Percentiles rank a stretch among this genome's conserved stretches.
Conservation (phyloP, 1,140 invertebrate species). For the Cherax destructor region DNA sequence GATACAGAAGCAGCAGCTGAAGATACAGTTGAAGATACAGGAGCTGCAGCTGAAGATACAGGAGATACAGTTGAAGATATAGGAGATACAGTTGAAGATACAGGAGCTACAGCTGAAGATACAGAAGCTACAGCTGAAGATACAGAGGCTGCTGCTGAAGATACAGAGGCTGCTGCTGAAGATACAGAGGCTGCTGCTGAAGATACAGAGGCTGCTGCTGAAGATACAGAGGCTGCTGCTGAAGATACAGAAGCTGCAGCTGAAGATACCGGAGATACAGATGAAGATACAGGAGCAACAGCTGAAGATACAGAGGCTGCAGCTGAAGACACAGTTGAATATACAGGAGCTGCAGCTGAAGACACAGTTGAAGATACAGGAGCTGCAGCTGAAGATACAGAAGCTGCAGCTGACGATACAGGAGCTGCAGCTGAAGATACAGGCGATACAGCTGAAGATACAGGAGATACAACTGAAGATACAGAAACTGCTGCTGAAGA, state of each 20-base stretch:
- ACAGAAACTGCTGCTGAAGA: background rate
- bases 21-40: no score
- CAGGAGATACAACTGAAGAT: slow-evolving; percentile 1
- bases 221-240: background rate
- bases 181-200: background rate
- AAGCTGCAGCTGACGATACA: background rate
- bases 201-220: background rate
- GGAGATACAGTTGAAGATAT: no score
- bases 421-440: slow-evolving; percentile 6
- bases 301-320: no score
- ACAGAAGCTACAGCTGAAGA: background rate
- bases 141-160: background rate
- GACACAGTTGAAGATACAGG: no score
- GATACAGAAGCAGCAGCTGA: no score
- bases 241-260: background rate
- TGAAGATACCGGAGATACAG: background rate
- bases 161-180: no score
- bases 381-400: background rate
- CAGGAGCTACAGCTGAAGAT: no score
- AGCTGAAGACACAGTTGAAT: no score
- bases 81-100: no score
- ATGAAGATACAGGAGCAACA: no score
- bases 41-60: no score
- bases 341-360: no score
- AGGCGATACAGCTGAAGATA: background rate